These are phyloP conservation scores for Hyperoodon ampullatus DNA, from an alignment of 2,113 vertebrate genomes.

Conservation along the genomic window DNA sequence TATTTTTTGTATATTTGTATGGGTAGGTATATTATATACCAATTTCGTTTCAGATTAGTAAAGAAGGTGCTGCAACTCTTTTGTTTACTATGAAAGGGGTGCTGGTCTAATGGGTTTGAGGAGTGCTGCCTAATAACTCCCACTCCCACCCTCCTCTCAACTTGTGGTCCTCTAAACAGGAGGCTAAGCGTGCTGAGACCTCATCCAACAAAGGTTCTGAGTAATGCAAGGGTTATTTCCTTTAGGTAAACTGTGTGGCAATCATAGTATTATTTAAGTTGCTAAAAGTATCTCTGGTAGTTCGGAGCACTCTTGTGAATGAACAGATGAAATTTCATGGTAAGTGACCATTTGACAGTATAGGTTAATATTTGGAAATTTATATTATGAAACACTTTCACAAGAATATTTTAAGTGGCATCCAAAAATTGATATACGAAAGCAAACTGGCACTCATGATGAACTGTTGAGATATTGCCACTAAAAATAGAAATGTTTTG, in stretches of 20 bases:
- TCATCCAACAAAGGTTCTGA: background rate
- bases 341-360: background rate
- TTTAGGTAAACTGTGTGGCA: background rate
- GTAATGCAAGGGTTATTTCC: background rate
- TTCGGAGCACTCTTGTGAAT: background rate
- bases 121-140: background rate
- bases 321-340: background rate
- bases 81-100: background rate
- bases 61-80: background rate
- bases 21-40: background rate
- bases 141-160: background rate
- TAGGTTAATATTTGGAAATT: background rate
- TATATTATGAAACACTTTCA: conserved; percentile 2
- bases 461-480: background rate
- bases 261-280: background rate
- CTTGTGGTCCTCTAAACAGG: background rate
- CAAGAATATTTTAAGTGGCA: background rate
- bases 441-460: background rate
- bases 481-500: background rate
- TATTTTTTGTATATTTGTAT: background rate
- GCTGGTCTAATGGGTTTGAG: background rate
- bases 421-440: background rate
- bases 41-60: background rate
- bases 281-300: background rate
- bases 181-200: background rate